Evolutionary conservation across 2,888 invertebrate genomes (phyloP).

Genomic region (Andrena chrysosceles): DNA sequence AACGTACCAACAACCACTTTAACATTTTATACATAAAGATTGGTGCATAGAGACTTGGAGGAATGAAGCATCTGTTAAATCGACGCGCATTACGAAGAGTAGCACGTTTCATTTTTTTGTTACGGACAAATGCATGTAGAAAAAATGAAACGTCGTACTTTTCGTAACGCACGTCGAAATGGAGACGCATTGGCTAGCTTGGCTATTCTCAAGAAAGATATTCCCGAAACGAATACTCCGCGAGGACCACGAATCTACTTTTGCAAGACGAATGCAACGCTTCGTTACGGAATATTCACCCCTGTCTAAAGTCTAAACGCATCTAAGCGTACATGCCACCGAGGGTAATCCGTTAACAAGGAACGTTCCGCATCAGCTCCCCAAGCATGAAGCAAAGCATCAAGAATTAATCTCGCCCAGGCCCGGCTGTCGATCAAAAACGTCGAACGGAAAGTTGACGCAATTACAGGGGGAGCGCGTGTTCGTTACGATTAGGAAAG

Average conservation of each 20-base stretch:
- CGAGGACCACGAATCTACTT: neutral
- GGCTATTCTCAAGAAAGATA: too few species aligned
- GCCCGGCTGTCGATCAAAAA: constrained; percentile 17
- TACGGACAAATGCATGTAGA: too few species aligned
- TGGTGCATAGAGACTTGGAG: too few species aligned
- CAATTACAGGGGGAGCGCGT: constrained; percentile 40
- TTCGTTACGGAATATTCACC: neutral
- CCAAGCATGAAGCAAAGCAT: constrained; percentile 5
- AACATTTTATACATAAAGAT: too few species aligned
- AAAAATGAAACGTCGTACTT: too few species aligned
- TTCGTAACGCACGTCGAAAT: too few species aligned
- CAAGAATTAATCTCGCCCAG: constrained; percentile 45
- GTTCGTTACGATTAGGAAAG: constrained; percentile 50
- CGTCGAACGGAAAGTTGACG: constrained; percentile 25
- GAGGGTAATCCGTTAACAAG: constrained; percentile 2
- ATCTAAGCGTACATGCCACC: neutral
- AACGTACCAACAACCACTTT: too few species aligned
- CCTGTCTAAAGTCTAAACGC: neutral
- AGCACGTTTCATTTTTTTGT: too few species aligned
- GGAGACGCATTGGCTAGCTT: too few species aligned
- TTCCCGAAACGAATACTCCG: neutral
- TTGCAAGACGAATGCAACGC: neutral
- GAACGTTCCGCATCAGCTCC: neutral
- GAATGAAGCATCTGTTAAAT: too few species aligned
- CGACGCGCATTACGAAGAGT: too few species aligned